phyloP scores from a whole-genome alignment of 2,113 vertebrate genomes.

The Cacatua alba region DNA sequence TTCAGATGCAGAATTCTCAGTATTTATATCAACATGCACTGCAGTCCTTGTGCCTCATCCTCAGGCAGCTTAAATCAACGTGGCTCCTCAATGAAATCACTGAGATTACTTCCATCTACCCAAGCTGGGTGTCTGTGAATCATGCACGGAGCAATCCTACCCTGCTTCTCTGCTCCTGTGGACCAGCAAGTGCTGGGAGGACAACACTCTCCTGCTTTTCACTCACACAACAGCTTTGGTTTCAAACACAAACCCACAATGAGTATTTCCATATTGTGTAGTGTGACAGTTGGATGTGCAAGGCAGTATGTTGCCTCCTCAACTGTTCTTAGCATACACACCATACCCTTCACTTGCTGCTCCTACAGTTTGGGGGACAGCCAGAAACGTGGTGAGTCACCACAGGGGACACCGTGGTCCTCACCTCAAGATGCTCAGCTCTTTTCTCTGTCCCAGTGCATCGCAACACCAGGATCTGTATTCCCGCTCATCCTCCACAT shows the following conservation, averaged over 20 bases:
- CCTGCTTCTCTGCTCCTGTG: neutral
- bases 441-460: neutral
- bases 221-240: neutral
- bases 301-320: neutral
- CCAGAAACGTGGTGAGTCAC: neutral
- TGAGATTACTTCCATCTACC: neutral
- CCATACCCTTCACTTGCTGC: neutral
- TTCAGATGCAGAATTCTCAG: neutral
- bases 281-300: neutral
- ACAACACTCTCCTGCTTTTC: neutral
- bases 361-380: neutral
- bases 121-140: neutral
- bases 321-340: neutral
- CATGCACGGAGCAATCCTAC: neutral
- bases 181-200: neutral
- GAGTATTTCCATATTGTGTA: neutral
- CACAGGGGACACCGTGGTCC: neutral
- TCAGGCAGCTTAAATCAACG: neutral
- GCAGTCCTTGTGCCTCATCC: neutral
- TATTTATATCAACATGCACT: neutral
- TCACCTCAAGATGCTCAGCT: neutral
- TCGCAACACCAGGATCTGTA: neutral
- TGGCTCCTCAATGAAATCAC: neutral
- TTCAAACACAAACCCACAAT: neutral
- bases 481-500: neutral